Base-by-base conservation (phyloP, 2,888 invertebrate genomes). In the Tetanocera ferruginea region DNA sequence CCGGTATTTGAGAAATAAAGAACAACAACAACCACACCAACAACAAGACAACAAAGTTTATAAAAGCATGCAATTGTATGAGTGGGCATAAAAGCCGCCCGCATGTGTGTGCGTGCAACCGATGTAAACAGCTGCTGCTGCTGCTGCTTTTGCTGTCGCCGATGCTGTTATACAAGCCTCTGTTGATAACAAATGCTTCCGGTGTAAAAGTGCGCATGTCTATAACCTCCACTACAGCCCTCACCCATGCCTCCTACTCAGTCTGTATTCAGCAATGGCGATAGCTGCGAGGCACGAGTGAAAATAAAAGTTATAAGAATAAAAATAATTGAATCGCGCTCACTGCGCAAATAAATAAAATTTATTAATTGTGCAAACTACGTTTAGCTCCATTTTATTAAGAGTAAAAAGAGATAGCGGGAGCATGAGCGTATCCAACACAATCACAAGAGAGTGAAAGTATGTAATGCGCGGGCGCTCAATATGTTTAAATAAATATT, bases 281-380 rank as follows among this genome's bases (percentile, higher is more conserved):
- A 11, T 34, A 19, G 43, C 67, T 34, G 34, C 64, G 5, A 17
- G 67, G 43, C 67, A 67, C 43, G 43, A 67, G 37, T 43, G 43
- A 67, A 67, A 67, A 67, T 67, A 67, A 67, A 67, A 67, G 67
- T 67, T 67, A 28, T 64, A 43, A 17, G 67, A 67, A 23, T 43
- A 55, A 51, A 70, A 25, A 70, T 28, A 31, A 70, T 62, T 73
- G 31, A 49, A 23, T 5, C 17, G 19, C 49, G 62, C 62, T 73
- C 62, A 62, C 73, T 43, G 62, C 43, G 62, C 72, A 49, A 60
- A 23, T 23, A 55, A 57, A 43, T 51, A 49, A 17, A 72, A 17
- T 55, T 31, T 57, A 34, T 72, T 55, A 82, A 86, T 80, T 78
- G 85, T 84, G 86, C 80, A 82, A 77, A 81, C 51, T 8, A 52